Conservation (phyloP, 2,113 vertebrate species). For the Mixornis gularis region DNA sequence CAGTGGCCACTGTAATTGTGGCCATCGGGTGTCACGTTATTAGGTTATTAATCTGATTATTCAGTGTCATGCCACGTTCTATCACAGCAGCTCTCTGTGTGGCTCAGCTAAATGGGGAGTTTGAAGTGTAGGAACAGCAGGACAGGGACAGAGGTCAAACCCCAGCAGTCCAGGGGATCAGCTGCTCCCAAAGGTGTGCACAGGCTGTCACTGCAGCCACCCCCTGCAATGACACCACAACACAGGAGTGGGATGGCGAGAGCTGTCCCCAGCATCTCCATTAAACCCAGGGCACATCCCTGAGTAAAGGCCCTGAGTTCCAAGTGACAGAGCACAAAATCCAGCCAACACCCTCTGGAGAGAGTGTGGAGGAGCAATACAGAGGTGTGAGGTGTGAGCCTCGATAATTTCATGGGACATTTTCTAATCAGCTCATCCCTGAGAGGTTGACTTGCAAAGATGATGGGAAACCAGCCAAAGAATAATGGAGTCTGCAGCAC, state of each 20-base stretch:
- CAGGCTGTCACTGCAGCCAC: not conserved
- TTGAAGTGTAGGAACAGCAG: not conserved
- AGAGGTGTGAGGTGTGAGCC: not conserved
- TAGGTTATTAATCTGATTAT: constrained; percentile 20
- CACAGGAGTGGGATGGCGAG: not conserved
- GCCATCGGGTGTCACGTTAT: not conserved
- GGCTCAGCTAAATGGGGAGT: not conserved
- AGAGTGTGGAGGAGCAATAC: constrained; percentile 22
- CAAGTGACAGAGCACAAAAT: constrained; percentile 47
- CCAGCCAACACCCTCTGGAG: constrained; percentile 16
- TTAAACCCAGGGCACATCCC: constrained; percentile 46
- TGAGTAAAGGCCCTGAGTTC: constrained; percentile 53
- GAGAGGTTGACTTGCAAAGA: constrained; percentile 32
- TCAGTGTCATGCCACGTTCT: not conserved
- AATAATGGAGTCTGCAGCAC: not conserved
- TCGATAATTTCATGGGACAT: constrained; percentile 27
- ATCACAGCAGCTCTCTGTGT: not conserved
- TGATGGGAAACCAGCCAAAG: not conserved
- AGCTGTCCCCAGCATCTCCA: constrained; percentile 1
- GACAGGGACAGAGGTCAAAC: not conserved
- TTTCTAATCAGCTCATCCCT: constrained; percentile 47
- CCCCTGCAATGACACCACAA: constrained; percentile 3
- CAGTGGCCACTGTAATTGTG: not conserved
- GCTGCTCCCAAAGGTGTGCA: not conserved
- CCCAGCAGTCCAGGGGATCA: not conserved